Percentiles rank a stretch among this genome's conserved stretches.
Evolutionary conservation across 2,888 invertebrate species (phyloP).

Genomic region (Tipula lateralis): DNA sequence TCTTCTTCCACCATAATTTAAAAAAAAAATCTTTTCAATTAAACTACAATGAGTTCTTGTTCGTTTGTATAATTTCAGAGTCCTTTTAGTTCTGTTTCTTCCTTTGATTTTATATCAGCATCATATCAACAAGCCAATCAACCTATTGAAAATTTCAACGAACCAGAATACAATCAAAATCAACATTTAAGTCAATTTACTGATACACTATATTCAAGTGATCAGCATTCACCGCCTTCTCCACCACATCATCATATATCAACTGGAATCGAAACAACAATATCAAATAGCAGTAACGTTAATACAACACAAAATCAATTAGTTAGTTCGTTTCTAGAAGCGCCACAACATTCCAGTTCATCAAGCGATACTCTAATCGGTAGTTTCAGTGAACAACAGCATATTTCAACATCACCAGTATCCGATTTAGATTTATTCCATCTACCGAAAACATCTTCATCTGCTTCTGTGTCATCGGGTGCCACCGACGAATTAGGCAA

Average conservation of each 20-base stretch:
- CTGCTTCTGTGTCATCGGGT: conserved; percentile 36
- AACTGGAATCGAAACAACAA: conserved; percentile 35
- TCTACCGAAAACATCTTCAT: conserved; percentile 38
- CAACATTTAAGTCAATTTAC: conserved; percentile 38
- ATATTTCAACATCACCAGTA: conserved; percentile 40
- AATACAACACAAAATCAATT: background rate
- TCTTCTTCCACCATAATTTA: background rate
- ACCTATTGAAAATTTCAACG: background rate
- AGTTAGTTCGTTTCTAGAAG: background rate
- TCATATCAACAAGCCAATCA: conserved; percentile 38
- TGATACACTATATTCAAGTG: conserved; percentile 47
- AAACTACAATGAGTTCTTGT: background rate
- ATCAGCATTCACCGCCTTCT: conserved; percentile 19
- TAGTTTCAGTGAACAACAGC: conserved; percentile 29
- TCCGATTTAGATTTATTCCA: conserved; percentile 43
- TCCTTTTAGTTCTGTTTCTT: conserved; percentile 49
- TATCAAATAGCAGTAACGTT: background rate
- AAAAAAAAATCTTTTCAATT: background rate
- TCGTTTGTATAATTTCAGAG: conserved; percentile 39
- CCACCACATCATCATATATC: background rate
- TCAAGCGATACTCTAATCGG: conserved; percentile 35
- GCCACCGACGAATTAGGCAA: conserved; percentile 40
- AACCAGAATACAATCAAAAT: background rate
- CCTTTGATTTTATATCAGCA: conserved; percentile 48
- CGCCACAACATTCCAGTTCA: conserved; percentile 42